These are phyloP conservation scores for Xiphophorus couchianus DNA, from an alignment of 2,113 vertebrate species.

Conservation along the genomic window DNA sequence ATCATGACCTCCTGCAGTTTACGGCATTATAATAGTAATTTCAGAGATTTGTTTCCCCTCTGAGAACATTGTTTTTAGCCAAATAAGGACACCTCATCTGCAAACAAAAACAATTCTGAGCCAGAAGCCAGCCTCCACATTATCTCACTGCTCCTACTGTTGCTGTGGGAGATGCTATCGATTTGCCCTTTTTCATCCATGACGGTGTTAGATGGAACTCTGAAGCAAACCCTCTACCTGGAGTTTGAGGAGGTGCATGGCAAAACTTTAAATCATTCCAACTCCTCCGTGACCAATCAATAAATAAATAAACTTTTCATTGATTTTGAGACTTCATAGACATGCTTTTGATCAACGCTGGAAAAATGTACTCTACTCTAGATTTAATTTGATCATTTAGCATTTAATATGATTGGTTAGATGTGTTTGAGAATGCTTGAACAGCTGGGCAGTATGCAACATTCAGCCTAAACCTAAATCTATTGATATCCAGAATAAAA, in stretches of 20 bases:
- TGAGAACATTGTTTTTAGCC: slow-evolving; percentile 50
- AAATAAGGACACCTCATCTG: slow-evolving; percentile 67
- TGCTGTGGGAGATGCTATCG: slow-evolving; percentile 43
- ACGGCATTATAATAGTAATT: slow-evolving; percentile 56
- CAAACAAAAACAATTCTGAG: slow-evolving; percentile 57
- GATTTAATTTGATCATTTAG: not conserved
- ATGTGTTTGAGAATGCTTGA: not conserved
- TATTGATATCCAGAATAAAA: not conserved
- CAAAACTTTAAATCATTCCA: slow-evolving; percentile 15
- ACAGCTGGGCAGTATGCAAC: not conserved
- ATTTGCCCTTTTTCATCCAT: slow-evolving; percentile 35
- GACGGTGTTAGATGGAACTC: slow-evolving; percentile 47
- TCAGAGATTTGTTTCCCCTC: slow-evolving; percentile 45
- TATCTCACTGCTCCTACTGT: slow-evolving; percentile 29
- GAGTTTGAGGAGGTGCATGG: not conserved
- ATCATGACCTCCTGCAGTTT: slow-evolving; percentile 22
- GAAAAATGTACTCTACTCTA: not conserved
- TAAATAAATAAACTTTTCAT: not conserved
- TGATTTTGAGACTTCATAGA: not conserved
- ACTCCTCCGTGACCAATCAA: slow-evolving; percentile 7
- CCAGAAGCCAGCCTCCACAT: slow-evolving; percentile 33
- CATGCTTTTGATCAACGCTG: slow-evolving; percentile 1
- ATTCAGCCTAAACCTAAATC: no score
- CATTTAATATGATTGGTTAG: not conserved
- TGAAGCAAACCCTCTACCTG: slow-evolving; percentile 19